Conservation (phyloP, 2,888 invertebrate species). For the Agriopis leucophaearia region DNA sequence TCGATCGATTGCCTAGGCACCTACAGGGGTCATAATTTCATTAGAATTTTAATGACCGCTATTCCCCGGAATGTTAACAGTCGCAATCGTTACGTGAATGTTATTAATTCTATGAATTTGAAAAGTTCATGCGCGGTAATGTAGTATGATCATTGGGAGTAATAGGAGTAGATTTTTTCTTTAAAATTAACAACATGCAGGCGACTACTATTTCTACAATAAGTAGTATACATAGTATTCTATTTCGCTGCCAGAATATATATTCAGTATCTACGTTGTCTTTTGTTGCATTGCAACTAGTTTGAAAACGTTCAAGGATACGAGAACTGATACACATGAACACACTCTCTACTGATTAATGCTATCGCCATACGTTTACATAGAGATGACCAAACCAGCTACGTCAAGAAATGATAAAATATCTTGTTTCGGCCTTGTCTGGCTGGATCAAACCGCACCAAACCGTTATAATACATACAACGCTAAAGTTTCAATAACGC, state of each 20-base stretch:
- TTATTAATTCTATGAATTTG: conserved; percentile 29
- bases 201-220: background rate
- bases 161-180: no score
- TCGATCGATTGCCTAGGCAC: conserved; percentile 40
- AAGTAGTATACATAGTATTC: background rate
- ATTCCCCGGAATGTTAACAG: conserved; percentile 30
- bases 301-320: conserved; percentile 2
- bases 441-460: conserved; percentile 23
- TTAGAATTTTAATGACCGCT: conserved; percentile 41
- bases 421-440: conserved; percentile 39
- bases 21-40: conserved; percentile 21
- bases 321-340: conserved; percentile 5
- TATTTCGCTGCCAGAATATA: background rate
- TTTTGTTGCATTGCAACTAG: background rate
- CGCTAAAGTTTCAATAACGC: conserved; percentile 37
- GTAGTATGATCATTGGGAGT: conserved; percentile 2
- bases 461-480: conserved; percentile 25
- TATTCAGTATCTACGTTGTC: background rate
- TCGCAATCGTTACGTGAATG: conserved; percentile 30
- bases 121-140: conserved; percentile 12
- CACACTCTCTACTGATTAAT: conserved; percentile 6
- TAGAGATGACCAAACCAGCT: conserved; percentile 17
- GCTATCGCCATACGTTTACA: conserved; percentile 15
- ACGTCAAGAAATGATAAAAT: conserved; percentile 29
- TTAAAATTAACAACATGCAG: no score